phyloP scores from a whole-genome alignment of 2,113 vertebrate species.

The Leucoraja erinaceus region DNA sequence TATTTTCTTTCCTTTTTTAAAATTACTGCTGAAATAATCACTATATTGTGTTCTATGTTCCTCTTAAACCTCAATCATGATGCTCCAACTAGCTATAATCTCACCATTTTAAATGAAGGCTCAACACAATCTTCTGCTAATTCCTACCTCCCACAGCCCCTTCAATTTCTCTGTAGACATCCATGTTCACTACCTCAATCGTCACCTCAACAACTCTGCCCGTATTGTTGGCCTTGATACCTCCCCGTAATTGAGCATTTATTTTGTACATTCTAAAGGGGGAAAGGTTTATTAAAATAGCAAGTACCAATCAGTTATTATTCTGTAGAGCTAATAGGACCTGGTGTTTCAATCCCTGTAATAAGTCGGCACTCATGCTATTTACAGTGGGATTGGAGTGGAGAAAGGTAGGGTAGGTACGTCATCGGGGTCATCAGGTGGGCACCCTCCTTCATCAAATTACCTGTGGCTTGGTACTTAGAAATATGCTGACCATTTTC shows the following conservation, averaged over 20 bases:
- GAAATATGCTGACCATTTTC: neutral
- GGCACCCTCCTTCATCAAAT: neutral
- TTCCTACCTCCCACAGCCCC: neutral
- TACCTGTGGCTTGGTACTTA: neutral
- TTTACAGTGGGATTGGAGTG: no score
- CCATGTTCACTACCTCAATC: neutral
- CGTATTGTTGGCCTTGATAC: neutral
- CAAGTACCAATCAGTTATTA: neutral
- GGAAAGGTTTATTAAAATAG: neutral
- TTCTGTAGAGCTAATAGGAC: neutral
- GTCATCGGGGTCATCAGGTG: no score
- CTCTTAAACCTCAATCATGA: neutral
- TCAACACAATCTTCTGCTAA: neutral
- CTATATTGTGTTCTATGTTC: neutral
- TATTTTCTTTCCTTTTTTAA: neutral
- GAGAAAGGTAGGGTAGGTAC: no score
- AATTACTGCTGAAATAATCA: neutral
- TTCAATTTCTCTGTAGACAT: neutral
- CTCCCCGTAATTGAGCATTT: neutral
- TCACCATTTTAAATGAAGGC: neutral
- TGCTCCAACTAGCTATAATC: neutral
- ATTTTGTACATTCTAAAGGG: neutral
- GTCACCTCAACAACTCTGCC: neutral
- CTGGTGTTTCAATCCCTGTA: no score
- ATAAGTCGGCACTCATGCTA: no score